A percentile compares a stretch with the other conserved stretches of the same genome.
Conservation (phyloP, 92 coral and sea anemone species). For the Siderastrea siderea region DNA sequence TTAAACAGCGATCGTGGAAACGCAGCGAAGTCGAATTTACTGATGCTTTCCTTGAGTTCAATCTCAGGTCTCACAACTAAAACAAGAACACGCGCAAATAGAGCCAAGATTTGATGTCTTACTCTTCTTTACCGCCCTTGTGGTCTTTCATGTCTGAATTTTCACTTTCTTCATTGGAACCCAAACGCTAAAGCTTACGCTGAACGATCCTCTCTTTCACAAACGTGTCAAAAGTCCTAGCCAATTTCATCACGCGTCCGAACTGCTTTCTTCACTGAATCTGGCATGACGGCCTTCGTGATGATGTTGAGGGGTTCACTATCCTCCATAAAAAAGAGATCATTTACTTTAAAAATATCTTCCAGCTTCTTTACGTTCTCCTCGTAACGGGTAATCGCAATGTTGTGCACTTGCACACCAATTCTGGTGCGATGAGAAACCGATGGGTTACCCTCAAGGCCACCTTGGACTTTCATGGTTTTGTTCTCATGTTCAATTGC, state of each 20-base stretch:
- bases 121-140: neutral
- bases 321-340: constrained; percentile 40
- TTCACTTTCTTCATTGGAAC: too few relatives aligned
- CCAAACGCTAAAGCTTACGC: too few relatives aligned
- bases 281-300: constrained; percentile 20
- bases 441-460: constrained; percentile 21
- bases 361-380: constrained; percentile 53
- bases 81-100: too few relatives aligned
- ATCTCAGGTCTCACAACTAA: too few relatives aligned
- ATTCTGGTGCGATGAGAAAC: constrained; percentile 63
- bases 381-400: neutral
- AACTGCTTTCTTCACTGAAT: constrained; percentile 12
- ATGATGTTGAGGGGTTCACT: constrained; percentile 48
- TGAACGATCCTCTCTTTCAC: too few relatives aligned
- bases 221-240: too few relatives aligned
- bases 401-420: too few relatives aligned
- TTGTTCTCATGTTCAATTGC: neutral
- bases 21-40: too few relatives aligned
- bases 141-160: too few relatives aligned
- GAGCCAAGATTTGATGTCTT: neutral
- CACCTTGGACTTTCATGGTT: neutral
- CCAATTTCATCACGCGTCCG: too few relatives aligned
- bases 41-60: too few relatives aligned
- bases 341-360: constrained; percentile 48
- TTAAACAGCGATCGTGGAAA: too few relatives aligned